Base-by-base conservation (phyloP, 2,113 vertebrate genomes). In the Zosterops hypoxanthus region DNA sequence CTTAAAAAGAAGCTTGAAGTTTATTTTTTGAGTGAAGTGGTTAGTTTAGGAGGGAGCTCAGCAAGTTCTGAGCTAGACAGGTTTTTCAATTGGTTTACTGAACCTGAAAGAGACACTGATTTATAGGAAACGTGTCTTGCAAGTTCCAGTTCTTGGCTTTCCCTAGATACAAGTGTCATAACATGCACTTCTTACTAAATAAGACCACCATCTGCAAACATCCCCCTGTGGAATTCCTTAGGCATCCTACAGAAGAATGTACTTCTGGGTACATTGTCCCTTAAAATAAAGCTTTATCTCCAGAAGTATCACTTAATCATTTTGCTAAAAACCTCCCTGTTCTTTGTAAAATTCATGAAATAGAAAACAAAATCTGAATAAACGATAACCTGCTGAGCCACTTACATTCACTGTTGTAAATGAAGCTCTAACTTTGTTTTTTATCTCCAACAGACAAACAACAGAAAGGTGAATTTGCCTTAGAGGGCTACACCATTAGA, bases 391-490 rank as follows among this genome's bases (percentile, higher is more conserved):
- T 82, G 86, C 83, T 90, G 64, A 89, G 84, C 53, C 59, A 72
- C 90, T 97, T 95, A 64, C 59, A 4, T 92, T 97, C 81, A 60
- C 33, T 87, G 46, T 92, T 95, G 87, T 90, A 97, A 97, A 95
- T 95, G 90, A 97, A 97, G 85, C 91, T 96, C 95, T 96, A 96
- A 97, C 96, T 97, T 97, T 95, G 81, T 52, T 85, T 98, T 97
- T 95, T 98, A 86, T 98, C 95, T 97, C 90, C 91, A 77, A 96
- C 97, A 99, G 99, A 99, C 97, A 99, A 99, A 98, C 99, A 99
- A 96, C 99, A 99, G 98, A 99, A 99, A 97, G 99, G 99, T 61
- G 99, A 99, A 98, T 99, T 99, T 97, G 97, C 97, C 88, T 98
- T 99, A 68, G 98, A 99, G 46, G 99, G 99, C 55, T 99, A 99